These are phyloP conservation scores for Elephas maximus DNA, from an alignment of 2,113 vertebrate genomes.

Conservation along the genomic window DNA sequence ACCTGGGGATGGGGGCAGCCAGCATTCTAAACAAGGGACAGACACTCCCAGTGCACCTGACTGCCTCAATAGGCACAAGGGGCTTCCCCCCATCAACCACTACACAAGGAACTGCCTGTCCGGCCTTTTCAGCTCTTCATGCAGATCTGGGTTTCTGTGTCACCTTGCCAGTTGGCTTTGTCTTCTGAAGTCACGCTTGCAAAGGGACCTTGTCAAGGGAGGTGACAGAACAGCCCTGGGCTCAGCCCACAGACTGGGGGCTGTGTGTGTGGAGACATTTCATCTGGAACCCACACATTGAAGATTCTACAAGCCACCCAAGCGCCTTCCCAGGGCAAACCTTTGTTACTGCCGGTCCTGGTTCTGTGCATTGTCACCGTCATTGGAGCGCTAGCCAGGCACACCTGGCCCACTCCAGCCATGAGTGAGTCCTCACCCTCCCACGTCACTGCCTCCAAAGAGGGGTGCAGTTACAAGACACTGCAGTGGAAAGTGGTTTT, in stretches of 20 bases:
- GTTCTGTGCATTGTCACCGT: rapidly evolving
- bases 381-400: too few species aligned
- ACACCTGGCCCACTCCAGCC: too few species aligned
- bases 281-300: background rate
- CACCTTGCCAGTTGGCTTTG: slow-evolving; percentile 33
- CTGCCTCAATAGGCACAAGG: too few species aligned
- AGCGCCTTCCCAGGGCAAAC: background rate
- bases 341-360: rapidly evolving
- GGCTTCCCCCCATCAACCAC: too few species aligned
- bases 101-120: background rate
- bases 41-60: background rate
- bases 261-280: too few species aligned
- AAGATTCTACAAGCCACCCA: background rate
- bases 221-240: background rate
- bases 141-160: slow-evolving; percentile 70
- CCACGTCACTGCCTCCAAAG: background rate
- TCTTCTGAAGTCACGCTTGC: background rate
- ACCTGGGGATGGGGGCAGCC: background rate
- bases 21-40: background rate
- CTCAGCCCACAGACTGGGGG: too few species aligned
- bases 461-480: rapidly evolving
- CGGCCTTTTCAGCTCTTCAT: slow-evolving; percentile 67
- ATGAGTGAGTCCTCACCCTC: rapidly evolving
- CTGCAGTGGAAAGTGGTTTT: rapidly evolving
- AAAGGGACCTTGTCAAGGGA: background rate